Evolutionary conservation across 2,113 vertebrate species (phyloP).

Genomic region (Ardeotis arabs): DNA sequence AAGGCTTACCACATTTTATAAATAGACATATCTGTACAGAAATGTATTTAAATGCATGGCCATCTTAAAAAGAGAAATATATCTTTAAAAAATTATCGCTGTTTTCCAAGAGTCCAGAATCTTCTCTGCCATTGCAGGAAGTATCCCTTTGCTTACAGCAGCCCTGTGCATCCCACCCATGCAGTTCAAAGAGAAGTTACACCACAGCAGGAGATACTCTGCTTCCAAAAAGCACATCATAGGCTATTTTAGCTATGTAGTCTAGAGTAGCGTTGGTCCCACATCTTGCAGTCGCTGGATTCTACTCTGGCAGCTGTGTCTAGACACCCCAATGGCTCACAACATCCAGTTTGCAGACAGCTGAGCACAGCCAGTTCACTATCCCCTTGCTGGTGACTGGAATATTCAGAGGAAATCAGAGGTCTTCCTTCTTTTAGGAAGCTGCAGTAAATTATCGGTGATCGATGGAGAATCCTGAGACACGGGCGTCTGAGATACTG

Average conservation of each 20-base stretch:
- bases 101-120: background rate
- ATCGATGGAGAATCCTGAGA: slow-evolving; percentile 91
- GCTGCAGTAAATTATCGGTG: slow-evolving; percentile 94
- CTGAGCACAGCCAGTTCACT: background rate
- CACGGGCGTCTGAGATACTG: slow-evolving; percentile 81
- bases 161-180: background rate
- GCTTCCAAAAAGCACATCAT: background rate
- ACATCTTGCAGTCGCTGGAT: background rate
- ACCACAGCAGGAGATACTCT: background rate
- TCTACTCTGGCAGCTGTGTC: background rate
- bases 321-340: background rate
- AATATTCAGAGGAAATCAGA: slow-evolving; percentile 83
- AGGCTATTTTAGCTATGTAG: background rate
- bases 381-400: background rate
- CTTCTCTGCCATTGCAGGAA: background rate
- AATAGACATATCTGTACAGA: background rate
- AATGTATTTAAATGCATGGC: background rate
- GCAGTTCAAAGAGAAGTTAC: background rate
- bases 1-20: background rate
- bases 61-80: background rate
- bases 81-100: background rate
- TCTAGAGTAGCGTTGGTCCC: background rate
- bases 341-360: background rate
- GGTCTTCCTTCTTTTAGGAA: slow-evolving; percentile 92
- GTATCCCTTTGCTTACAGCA: background rate